Evolutionary conservation across 2,797 vertebrate species (phyloP).

Genomic region (Morelia viridis): DNA sequence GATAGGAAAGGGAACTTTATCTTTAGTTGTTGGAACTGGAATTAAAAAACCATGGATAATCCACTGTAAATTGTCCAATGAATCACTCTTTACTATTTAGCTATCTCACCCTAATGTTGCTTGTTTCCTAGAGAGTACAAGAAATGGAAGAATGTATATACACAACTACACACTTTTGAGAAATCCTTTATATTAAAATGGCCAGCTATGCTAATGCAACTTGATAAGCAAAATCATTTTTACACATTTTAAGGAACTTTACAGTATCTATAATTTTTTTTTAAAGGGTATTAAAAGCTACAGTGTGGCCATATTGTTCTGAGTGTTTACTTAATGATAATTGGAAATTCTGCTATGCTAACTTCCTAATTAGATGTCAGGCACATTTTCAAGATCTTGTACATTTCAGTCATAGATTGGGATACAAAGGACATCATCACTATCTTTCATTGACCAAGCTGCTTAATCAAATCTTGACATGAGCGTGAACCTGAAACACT

Average conservation of each 20-base stretch:
- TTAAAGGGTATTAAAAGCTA: background rate
- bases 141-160: background rate
- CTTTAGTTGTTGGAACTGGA: background rate
- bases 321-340: background rate
- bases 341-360: background rate
- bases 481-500: conserved; percentile 27
- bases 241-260: background rate
- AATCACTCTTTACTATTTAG: background rate
- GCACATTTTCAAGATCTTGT: conserved; percentile 3
- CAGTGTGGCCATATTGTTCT: conserved; percentile 2
- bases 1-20: too few species aligned
- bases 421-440: conserved; percentile 29
- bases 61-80: background rate
- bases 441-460: conserved; percentile 40
- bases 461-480: conserved; percentile 8
- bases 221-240: background rate
- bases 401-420: background rate
- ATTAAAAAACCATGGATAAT: background rate
- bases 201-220: background rate
- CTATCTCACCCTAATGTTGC: background rate
- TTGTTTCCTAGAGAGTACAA: background rate
- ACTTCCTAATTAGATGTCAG: conserved; percentile 16
- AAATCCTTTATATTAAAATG: rapidly evolving
- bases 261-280: background rate
- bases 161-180: background rate